A percentile compares a stretch with the other conserved stretches of the same genome.
Conservation (phyloP, 2,113 vertebrate species). For the Motacilla tschutschensis region DNA sequence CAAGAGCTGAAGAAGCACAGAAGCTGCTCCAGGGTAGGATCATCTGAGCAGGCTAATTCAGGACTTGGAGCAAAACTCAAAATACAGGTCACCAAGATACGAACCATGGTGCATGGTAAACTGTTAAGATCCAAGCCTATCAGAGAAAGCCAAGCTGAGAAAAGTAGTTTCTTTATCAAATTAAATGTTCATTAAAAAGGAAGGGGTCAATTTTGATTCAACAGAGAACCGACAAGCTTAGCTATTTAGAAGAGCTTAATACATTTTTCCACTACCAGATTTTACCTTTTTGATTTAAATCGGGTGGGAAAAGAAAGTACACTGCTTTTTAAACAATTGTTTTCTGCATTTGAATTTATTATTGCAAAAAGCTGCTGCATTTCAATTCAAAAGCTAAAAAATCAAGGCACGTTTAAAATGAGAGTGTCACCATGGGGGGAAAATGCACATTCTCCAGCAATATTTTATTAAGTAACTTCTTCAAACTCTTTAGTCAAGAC, state of each 20-base stretch:
- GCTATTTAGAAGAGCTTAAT: not conserved
- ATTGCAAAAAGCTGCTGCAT: not conserved
- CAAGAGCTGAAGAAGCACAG: not conserved
- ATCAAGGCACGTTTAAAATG: not conserved
- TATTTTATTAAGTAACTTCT: not conserved
- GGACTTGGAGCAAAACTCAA: not conserved
- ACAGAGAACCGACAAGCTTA: not conserved
- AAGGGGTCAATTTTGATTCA: not conserved
- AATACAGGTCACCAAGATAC: not conserved
- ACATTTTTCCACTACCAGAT: not conserved
- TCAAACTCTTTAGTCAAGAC: not conserved
- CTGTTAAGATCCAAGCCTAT: not conserved
- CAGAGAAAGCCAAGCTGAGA: not conserved
- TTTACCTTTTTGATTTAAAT: not conserved
- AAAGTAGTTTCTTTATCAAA: not conserved
- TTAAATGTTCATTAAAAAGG: not conserved
- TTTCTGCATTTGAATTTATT: not conserved
- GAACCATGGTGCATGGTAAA: not conserved
- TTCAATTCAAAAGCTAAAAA: not conserved
- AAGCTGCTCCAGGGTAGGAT: not conserved
- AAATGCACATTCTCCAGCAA: not conserved
- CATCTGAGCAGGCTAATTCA: not conserved
- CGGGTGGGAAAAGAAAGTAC: rapidly evolving
- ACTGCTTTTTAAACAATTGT: not conserved
- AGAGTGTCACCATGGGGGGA: not conserved